Base-by-base conservation (phyloP, 2,113 vertebrate genomes). In the Noctilio leporinus region DNA sequence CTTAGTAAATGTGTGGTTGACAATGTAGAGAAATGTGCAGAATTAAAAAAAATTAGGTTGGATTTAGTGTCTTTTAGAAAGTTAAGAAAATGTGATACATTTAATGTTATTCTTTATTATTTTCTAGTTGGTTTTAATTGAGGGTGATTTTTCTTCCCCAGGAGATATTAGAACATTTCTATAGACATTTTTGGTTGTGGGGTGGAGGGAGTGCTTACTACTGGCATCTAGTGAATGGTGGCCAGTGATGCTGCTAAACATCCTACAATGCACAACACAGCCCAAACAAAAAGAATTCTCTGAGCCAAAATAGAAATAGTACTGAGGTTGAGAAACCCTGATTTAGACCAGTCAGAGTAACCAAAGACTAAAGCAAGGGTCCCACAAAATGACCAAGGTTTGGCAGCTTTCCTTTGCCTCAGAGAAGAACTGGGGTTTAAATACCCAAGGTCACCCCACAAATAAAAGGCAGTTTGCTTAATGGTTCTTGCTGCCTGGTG, bases 71-170 rank as follows among this genome's bases (percentile, higher is more conserved):
- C 43, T 76, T 15, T 93, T 49, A 69, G n/a, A 93, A 62, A 55
- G 10, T 40, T 70, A 91, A 88, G 85, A 96, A 85, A 82, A 38
- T 70, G 22, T 43, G 10, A 35, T 73, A 6, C 14, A 51, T 57
- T 93, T 92, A 81, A 82, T 80, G 7, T 69, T 75, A 19, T 55
- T 93, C 11, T 88, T 91, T 67, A 85, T 81, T 80, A 87, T 84
- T 86, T 95, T 6, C 19, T 3, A 45, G 6, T 57, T 22, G 7
- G 35, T 86, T 51, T 69, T 35, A 38, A 10, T 33, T 1, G 19
- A 55, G 57, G 45, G n/a, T 83, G 59, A 82, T 47, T 86, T 86
- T 83, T 92, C 17, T 4, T 55, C 7, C 43, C 43, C 5, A 19
- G 10, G 17, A 67, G 35, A 69, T 16, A 65, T 19, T 53, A 45